Base-by-base conservation (phyloP, 2,888 invertebrate species). In the Mythimna albipuncta region DNA sequence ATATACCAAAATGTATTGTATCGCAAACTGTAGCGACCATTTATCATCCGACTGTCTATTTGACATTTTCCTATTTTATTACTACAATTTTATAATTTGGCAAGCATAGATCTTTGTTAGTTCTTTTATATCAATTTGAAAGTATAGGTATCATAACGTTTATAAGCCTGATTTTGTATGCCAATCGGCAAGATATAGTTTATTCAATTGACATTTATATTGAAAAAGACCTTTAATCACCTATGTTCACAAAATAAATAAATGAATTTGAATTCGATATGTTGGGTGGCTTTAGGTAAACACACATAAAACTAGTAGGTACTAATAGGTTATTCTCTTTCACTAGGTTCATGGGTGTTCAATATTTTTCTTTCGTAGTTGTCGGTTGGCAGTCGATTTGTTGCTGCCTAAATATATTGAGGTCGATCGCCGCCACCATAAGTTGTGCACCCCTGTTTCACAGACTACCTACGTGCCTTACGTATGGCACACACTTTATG, bases 401-500 rank as follows among this genome's bases (percentile, higher is more conserved):
- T 61, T 21, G 6, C n/a, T 4, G 21, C 21, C 41, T 41, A 41
- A 41, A 61, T 38, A 41, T 41, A 6, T 41, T 21, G n/a, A 3
- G 21, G 41, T 41, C 41, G 21, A 13, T 41, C 41, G n/a, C 58
- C 1, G 11, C 13, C 41, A 61, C 4, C 59, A 41, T 21, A 41
- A 21, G n/a, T 21, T 61, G 41, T 41, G 7, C 13, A 61, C 11
- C 61, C 61, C 41, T 61, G 61, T 21, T 61, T 6, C 41, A 61
- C 3, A 54, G 54, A 75, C 26, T 72, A 54, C 64, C 61, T 50
- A 75, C 54, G 54, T 68, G 52, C 72, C 71, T 69, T 71, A 76
- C 54, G 66, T 59, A 71, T 72, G 32, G 35, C 61, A 61, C 61
- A 77, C 70, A 77, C 69, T 76, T 69, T 64, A 74, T 78, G 64